Evolutionary conservation across 2,113 vertebrate genomes (phyloP).

Genomic region (Numenius arquata): DNA sequence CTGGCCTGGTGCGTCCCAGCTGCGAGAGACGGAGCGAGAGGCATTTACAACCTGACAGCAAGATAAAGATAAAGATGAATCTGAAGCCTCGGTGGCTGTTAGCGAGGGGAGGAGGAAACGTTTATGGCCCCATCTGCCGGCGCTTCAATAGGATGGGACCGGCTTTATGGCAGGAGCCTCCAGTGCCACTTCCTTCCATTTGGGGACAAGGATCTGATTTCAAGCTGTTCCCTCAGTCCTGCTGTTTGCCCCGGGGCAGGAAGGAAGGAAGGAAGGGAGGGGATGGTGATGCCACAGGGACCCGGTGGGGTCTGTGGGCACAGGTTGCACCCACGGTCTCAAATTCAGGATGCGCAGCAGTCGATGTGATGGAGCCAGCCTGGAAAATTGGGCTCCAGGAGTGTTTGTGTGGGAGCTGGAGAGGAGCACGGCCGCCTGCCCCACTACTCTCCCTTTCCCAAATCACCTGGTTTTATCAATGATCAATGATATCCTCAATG

Average conservation of each 20-base stretch:
- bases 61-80: slow-evolving; percentile 74
- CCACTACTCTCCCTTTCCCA: accelerated
- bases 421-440: accelerated
- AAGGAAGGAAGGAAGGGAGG: slow-evolving; percentile 59
- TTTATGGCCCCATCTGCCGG: slow-evolving; percentile 76
- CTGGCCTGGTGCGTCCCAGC: slow-evolving; percentile 59
- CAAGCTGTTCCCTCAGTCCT: slow-evolving; percentile 66
- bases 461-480: accelerated
- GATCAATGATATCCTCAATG: not conserved
- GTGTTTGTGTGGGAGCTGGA: accelerated
- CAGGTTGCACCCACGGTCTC: not conserved
- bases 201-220: slow-evolving; percentile 66
- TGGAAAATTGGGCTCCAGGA: not conserved
- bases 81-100: slow-evolving; percentile 61
- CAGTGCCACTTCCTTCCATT: slow-evolving; percentile 72
- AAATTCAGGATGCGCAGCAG: not conserved
- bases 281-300: not conserved
- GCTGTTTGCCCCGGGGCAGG: slow-evolving; percentile 55
- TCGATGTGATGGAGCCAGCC: not conserved
- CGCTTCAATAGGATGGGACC: slow-evolving; percentile 66
- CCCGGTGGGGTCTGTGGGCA: not conserved
- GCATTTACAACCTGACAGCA: slow-evolving; percentile 77
- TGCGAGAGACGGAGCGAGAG: slow-evolving; percentile 65
- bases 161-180: slow-evolving; percentile 71
- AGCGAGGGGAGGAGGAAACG: slow-evolving; percentile 72